Evolutionary conservation across 2,888 invertebrate species (phyloP), one percentile per base, ranked within the genome.

Genomic region (Eretmocerus hayati): DNA sequence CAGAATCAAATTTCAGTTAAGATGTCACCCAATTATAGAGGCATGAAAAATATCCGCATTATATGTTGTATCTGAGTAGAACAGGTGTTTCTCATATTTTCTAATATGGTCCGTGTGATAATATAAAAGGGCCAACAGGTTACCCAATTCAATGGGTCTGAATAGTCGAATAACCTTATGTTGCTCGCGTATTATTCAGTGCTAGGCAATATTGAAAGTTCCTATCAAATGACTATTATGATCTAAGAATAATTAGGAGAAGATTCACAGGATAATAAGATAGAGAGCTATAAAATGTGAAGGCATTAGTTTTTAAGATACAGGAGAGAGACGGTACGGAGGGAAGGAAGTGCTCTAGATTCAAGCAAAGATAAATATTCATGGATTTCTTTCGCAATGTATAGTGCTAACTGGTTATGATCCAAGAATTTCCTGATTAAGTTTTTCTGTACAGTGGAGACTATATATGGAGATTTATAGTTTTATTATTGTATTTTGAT

Each of bases 171-270:
- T 57, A 58, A 57, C 57, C 62, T 58, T 57, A 60, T 51, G 60
- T 56, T 57, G 54, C 55, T 59, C 57, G 60, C 63, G 62, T 69
- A 66, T 67, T 67, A 70, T 69, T 65, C 69, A 70, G 67, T 66
- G 65, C 61, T 70, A 69, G 67, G 69, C 69, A 69, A 70, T 71
- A 70, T 65, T 69, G 67, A 71, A 70, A 70, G 70, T 71, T 71
- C 70, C 70, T 71, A 70, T 70, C 64, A 67, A 65, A 67, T 68
- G 62, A 68, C 64, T 67, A 69, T 66, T 66, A 62, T 65, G 63
- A 64, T 60, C 55, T 62, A 63, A 60, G 64, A 53, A 52, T 57
- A 50, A 60, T 42, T 39, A 52, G 42, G 50, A 53, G 52, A 46
- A 33, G 54, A 50, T 54, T 56, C 49, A 44, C 54, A 45, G 39